Conservation (phyloP, 2,113 vertebrate species). For the Naja naja region DNA sequence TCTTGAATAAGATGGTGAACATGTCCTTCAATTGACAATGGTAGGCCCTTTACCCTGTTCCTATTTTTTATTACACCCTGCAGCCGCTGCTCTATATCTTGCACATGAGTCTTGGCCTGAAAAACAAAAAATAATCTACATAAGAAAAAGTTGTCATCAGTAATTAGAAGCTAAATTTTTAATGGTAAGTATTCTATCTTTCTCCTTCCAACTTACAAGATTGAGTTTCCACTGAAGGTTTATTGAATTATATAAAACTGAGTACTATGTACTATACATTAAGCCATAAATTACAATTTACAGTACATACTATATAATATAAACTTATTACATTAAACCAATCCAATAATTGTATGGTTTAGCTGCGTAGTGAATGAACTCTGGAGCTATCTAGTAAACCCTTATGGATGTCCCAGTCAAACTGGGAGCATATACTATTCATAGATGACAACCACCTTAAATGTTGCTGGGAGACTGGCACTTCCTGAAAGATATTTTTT, state of each 20-base stretch:
- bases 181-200: neutral
- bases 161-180: neutral
- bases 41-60: conserved; percentile 93
- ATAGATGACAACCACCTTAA: neutral
- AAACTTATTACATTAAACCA: neutral
- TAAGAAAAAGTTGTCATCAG: neutral
- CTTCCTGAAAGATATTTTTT: neutral
- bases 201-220: neutral
- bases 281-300: neutral
- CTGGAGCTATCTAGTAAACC: neutral
- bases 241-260: neutral
- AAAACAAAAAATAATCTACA: neutral
- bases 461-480: neutral
- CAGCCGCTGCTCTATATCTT: conserved; percentile 93
- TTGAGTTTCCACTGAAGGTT: neutral
- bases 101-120: conserved; percentile 96
- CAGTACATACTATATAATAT: neutral
- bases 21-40: conserved; percentile 95
- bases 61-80: conserved; percentile 95
- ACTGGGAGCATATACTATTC: neutral
- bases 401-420: neutral
- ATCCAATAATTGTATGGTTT: neutral
- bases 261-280: neutral
- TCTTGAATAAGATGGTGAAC: conserved; percentile 98
- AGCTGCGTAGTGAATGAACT: neutral